phyloP scores from a whole-genome alignment of 2,888 invertebrate genomes.

The Meiosimyza platycephala region DNA sequence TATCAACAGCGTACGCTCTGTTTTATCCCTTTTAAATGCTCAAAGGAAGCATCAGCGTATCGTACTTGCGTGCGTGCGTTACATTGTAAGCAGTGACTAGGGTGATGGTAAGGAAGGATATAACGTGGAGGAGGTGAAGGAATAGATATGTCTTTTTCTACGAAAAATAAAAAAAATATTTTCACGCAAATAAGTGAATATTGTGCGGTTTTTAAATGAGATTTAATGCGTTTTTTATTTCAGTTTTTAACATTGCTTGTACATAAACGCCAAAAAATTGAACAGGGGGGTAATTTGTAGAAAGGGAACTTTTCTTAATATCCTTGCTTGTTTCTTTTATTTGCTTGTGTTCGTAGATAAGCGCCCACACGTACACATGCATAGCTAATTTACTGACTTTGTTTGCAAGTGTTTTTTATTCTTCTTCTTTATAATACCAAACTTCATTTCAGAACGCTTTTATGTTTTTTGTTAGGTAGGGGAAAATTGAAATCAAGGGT shows the following conservation, averaged over 20 bases:
- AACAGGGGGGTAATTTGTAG: conserved; percentile 13
- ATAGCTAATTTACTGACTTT: conserved; percentile 13
- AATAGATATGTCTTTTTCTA: background rate
- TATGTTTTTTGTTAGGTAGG: background rate
- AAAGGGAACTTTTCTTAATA: background rate
- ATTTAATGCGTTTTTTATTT: conserved; percentile 62
- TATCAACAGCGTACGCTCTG: background rate
- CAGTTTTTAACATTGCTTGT: conserved; percentile 49
- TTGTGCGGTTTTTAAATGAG: conserved; percentile 54
- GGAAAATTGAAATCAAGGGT: background rate
- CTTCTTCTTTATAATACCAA: conserved; percentile 33
- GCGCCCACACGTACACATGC: conserved; percentile 12
- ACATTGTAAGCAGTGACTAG: background rate
- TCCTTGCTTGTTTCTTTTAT: conserved; percentile 45
- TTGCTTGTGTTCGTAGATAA: conserved; percentile 45
- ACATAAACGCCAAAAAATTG: background rate
- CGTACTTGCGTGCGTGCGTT: conserved; percentile 8
- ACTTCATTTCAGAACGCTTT: conserved; percentile 27
- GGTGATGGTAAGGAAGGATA: background rate
- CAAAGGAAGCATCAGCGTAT: conserved; percentile 8
- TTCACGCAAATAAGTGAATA: conserved; percentile 29
- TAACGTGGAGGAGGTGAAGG: background rate
- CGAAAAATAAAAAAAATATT: background rate
- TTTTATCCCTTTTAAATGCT: conserved; percentile 21
- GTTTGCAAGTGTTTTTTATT: conserved; percentile 32